Conservation (phyloP, 2,888 invertebrate genomes). For the Pseudeuparius sepicola region DNA sequence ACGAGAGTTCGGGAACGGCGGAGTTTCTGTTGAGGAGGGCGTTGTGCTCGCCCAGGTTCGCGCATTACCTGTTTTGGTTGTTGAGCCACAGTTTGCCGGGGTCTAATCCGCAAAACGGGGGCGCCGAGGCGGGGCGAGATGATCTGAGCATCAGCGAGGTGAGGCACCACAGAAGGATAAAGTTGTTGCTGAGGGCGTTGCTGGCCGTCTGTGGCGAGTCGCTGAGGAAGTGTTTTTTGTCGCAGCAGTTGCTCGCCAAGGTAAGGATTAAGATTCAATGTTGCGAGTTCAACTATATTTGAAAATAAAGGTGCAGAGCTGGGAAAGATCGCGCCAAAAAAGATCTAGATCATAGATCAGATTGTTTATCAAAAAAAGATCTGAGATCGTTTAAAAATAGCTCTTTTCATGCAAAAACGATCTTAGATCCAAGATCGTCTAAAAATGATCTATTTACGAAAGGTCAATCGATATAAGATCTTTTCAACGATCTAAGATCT, state of each 20-base stretch:
- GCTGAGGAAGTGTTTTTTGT: constrained; percentile 64
- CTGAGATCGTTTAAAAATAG: too few species aligned
- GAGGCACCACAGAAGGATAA: constrained; percentile 65
- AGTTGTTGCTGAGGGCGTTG: constrained; percentile 78
- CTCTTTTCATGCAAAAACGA: constrained; percentile 1
- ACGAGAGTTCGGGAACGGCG: constrained; percentile 81
- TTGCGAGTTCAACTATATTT: constrained; percentile 6
- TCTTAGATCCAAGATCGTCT: too few species aligned
- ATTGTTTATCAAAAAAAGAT: too few species aligned
- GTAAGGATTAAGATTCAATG: constrained; percentile 42
- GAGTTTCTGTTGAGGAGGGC: constrained; percentile 73
- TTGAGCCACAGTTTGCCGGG: constrained; percentile 76
- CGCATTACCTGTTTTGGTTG: constrained; percentile 93
- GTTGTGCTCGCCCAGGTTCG: constrained; percentile 77
- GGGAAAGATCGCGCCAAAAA: too few species aligned
- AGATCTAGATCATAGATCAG: too few species aligned
- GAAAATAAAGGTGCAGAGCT: too few species aligned
- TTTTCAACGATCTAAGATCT: too few species aligned
- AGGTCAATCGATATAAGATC: too few species aligned
- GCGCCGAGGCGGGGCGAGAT: constrained; percentile 35
- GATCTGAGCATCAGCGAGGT: constrained; percentile 55
- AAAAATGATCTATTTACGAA: too few species aligned
- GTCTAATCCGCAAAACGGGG: constrained; percentile 64
- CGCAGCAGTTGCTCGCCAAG: constrained; percentile 81
- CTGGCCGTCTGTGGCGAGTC: constrained; percentile 78